Evolutionary conservation across 1,140 invertebrate genomes (phyloP).

Genomic region (Cheumatopsyche charites): DNA sequence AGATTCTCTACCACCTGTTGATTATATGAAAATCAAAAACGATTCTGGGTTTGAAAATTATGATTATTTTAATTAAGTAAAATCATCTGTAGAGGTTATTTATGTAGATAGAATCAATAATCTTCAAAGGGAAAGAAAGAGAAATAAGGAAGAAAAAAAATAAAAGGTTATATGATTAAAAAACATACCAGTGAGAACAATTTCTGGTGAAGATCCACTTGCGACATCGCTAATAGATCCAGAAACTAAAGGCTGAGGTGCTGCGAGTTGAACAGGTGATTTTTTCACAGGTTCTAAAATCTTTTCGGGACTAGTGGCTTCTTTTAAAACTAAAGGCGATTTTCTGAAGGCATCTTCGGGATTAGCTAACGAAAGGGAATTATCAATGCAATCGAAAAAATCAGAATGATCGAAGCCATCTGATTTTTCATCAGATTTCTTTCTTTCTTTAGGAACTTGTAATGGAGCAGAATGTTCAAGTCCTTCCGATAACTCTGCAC

Average conservation of each 20-base stretch:
- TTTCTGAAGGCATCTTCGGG: constrained; percentile 61
- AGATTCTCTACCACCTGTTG: constrained; percentile 52
- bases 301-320: constrained; percentile 50
- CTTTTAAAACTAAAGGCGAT: constrained; percentile 56
- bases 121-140: no score
- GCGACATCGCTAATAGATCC: constrained; percentile 66
- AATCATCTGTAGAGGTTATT: no score
- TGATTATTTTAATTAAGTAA: no score
- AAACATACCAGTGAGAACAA: constrained; percentile 58
- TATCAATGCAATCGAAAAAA: constrained; percentile 62
- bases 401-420: constrained; percentile 61
- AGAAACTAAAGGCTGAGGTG: constrained; percentile 57
- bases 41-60: no score
- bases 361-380: constrained; percentile 58
- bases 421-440: constrained; percentile 60
- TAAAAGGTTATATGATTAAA: constrained; percentile 43
- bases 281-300: constrained; percentile 27
- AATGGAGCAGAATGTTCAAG: constrained; percentile 58
- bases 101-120: no score
- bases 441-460: constrained; percentile 58
- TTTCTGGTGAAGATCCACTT: constrained; percentile 66
- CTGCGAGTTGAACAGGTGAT: constrained; percentile 49
- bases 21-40: no score
- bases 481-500: constrained; percentile 55
- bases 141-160: background rate